Conservation (phyloP, 2,113 vertebrate genomes). For the Larimichthys polyactis region DNA sequence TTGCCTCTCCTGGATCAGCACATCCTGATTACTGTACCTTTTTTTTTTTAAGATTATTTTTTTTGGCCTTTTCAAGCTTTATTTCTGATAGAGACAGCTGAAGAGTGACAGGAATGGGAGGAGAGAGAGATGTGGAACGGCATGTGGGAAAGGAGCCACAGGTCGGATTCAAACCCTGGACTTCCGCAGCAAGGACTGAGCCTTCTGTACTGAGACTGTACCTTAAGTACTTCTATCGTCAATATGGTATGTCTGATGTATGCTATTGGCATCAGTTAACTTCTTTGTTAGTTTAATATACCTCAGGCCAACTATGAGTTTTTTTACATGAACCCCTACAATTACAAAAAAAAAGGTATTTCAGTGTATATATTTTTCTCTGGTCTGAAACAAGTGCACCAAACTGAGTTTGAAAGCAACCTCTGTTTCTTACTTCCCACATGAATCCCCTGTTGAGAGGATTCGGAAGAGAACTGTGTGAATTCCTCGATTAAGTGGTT, state of each 20-base stretch:
- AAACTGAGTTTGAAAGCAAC: background rate
- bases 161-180: too few relatives aligned
- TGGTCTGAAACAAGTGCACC: background rate
- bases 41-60: too few relatives aligned
- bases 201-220: background rate
- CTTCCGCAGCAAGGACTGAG: too few relatives aligned
- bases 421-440: background rate
- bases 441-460: background rate
- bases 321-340: background rate
- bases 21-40: background rate
- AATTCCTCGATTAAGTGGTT: slow-evolving; percentile 26
- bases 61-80: too few relatives aligned
- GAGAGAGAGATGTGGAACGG: too few relatives aligned
- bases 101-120: too few relatives aligned
- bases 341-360: background rate
- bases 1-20: background rate
- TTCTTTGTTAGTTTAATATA: slow-evolving; percentile 10
- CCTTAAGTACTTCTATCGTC: background rate
- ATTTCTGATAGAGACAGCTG: too few relatives aligned
- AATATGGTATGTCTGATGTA: background rate
- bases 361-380: background rate
- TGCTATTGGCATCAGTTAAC: background rate
- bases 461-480: slow-evolving; percentile 4
- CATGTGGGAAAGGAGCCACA: too few relatives aligned
- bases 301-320: background rate